Conservation (phyloP, 2,888 invertebrate species). For the Pseudococcus jackbeardsleyi region DNA sequence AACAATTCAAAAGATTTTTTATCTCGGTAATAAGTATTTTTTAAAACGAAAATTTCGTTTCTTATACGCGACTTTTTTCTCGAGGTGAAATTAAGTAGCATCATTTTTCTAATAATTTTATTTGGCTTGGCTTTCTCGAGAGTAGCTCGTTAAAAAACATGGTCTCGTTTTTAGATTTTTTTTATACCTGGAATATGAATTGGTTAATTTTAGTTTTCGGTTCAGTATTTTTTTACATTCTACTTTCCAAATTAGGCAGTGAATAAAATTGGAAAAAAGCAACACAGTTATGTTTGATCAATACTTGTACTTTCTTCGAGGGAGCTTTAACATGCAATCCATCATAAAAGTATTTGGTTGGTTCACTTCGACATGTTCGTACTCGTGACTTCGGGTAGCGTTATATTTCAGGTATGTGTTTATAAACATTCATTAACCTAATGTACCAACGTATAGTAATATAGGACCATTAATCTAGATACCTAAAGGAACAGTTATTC, state of each 20-base stretch:
- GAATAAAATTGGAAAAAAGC: not conserved
- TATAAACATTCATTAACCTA: not conserved
- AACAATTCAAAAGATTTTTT: not conserved
- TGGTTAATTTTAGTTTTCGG: not conserved
- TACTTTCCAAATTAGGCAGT: not conserved
- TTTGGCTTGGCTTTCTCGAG: not conserved
- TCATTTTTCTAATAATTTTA: constrained; percentile 1
- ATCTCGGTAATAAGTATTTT: constrained; percentile 5
- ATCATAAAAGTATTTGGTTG: constrained; percentile 9
- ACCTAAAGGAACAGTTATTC: too few relatives aligned
- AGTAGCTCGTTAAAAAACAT: not conserved
- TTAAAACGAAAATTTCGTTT: not conserved
- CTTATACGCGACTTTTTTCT: not conserved
- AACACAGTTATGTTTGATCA: constrained; percentile 11
- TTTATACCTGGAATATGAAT: not conserved
- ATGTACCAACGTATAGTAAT: not conserved
- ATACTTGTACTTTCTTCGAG: not conserved
- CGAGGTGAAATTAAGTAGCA: not conserved
- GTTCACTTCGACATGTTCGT: constrained; percentile 1
- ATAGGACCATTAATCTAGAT: not conserved
- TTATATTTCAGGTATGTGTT: not conserved
- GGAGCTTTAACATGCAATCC: constrained; percentile 18
- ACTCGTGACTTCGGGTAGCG: not conserved
- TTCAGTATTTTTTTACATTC: not conserved
- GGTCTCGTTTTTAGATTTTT: not conserved